Percentiles rank a stretch among this genome's conserved stretches.
Conservation (phyloP, 35 echinoderm and acorn worm species). For the Ptychodera flava region DNA sequence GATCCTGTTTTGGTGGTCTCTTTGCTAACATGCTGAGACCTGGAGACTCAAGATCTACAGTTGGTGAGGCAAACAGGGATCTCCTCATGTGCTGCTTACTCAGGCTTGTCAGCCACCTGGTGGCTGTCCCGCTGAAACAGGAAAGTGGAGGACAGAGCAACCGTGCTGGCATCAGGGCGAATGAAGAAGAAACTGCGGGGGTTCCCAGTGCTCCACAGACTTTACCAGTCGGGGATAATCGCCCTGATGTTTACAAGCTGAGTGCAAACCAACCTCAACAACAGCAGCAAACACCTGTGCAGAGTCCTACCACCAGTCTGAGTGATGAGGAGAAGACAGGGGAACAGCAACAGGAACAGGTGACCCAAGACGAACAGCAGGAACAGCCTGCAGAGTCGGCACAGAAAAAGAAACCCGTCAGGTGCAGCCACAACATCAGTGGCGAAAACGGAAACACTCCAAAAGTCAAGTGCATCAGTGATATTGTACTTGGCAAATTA, state of each 20-base stretch:
- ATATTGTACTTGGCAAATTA: slow-evolving; percentile 61
- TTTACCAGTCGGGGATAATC: background rate
- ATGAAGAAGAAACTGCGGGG: background rate
- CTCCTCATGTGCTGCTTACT: slow-evolving; percentile 73
- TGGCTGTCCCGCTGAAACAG: background rate
- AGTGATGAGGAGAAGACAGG: slow-evolving; percentile 84
- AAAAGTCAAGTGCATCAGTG: slow-evolving; percentile 27
- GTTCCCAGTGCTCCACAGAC: background rate
- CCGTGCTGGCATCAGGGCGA: background rate
- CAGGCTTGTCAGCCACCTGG: slow-evolving; percentile 51
- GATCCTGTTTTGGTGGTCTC: slow-evolving; percentile 42
- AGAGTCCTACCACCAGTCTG: background rate
- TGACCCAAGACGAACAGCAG: slow-evolving; percentile 7
- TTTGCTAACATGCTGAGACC: slow-evolving; percentile 57
- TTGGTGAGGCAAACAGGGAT: slow-evolving; percentile 59
- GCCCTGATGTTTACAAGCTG: background rate
- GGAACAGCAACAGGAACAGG: slow-evolving; percentile 24
- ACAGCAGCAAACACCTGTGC: background rate
- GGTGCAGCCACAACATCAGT: background rate
- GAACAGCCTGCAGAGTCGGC: background rate
- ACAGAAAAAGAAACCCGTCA: background rate
- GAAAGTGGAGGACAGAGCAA: background rate
- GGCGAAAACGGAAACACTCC: background rate
- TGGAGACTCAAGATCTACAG: slow-evolving; percentile 11
- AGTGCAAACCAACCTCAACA: too few relatives aligned